These are phyloP conservation scores for Norana najaformis DNA, from an alignment of 2,888 invertebrate genomes.

Conservation along the genomic window DNA sequence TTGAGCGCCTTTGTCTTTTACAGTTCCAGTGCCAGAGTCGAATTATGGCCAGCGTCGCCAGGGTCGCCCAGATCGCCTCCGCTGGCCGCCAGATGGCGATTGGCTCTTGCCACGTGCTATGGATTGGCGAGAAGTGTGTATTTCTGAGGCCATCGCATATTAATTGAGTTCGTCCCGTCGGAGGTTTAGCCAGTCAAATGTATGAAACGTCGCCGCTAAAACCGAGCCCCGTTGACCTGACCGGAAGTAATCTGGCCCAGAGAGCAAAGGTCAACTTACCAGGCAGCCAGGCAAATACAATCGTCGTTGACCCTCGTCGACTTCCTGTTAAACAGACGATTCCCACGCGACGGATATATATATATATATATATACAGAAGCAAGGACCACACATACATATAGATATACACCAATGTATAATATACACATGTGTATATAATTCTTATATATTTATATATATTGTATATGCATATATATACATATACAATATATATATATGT, in stretches of 20 bases:
- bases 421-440: neutral
- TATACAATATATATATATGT: no score
- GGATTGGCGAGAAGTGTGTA: neutral
- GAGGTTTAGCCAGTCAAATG: no score
- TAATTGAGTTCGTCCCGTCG: neutral
- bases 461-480: no score
- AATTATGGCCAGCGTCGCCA: neutral
- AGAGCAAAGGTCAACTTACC: neutral
- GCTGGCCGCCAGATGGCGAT: no score
- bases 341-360: no score
- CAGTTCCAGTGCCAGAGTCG: neutral
- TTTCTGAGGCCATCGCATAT: neutral
- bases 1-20: neutral
- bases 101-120: no score
- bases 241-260: neutral
- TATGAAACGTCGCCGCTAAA: no score
- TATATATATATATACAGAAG: neutral
- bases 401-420: neutral
- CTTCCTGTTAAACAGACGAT: neutral
- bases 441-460: no score
- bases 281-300: neutral
- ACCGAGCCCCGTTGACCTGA: neutral
- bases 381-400: no score
- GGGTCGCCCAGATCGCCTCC: neutral
- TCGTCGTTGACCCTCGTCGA: neutral